Percentiles rank a stretch among this genome's conserved stretches.
Conservation (phyloP, 1,140 invertebrate genomes). For the Octopus sinensis region DNA sequence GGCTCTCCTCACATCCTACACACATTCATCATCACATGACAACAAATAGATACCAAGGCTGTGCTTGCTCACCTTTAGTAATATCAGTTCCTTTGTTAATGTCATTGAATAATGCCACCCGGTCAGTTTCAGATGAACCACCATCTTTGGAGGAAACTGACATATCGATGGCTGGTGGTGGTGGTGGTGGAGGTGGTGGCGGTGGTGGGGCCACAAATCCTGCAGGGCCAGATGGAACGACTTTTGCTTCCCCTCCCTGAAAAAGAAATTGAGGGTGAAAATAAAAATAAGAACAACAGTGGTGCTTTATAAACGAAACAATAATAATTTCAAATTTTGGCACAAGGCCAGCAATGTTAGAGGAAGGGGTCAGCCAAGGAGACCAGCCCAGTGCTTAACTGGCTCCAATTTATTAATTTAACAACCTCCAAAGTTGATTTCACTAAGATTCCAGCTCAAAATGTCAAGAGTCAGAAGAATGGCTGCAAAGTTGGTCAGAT, state of each 20-base stretch:
- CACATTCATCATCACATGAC: neutral
- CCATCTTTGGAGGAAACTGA: conserved; percentile 38
- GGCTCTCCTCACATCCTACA: too few species aligned
- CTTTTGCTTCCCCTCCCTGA: conserved; percentile 29
- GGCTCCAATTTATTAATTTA: too few species aligned
- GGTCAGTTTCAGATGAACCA: conserved; percentile 66
- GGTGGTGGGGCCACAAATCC: conserved; percentile 62
- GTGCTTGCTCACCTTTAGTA: conserved; percentile 71
- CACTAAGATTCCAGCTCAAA: too few species aligned
- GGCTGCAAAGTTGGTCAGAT: too few species aligned
- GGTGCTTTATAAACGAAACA: neutral
- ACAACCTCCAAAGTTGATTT: too few species aligned
- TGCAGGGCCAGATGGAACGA: conserved; percentile 30
- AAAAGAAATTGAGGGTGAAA: conserved; percentile 15
- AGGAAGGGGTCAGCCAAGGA: too few species aligned
- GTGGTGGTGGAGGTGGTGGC: conserved; percentile 38
- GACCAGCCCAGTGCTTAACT: too few species aligned
- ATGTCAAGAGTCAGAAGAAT: too few species aligned
- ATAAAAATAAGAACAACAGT: neutral
- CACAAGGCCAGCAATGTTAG: too few species aligned
- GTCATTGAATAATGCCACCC: conserved; percentile 74
- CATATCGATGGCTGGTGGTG: conserved; percentile 58
- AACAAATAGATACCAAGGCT: neutral
- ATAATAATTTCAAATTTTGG: neutral
- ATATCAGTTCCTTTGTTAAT: conserved; percentile 91